Percentiles rank a stretch among this genome's conserved stretches.
Conservation (phyloP, 1,140 invertebrate genomes). For the Hyles vespertilio region DNA sequence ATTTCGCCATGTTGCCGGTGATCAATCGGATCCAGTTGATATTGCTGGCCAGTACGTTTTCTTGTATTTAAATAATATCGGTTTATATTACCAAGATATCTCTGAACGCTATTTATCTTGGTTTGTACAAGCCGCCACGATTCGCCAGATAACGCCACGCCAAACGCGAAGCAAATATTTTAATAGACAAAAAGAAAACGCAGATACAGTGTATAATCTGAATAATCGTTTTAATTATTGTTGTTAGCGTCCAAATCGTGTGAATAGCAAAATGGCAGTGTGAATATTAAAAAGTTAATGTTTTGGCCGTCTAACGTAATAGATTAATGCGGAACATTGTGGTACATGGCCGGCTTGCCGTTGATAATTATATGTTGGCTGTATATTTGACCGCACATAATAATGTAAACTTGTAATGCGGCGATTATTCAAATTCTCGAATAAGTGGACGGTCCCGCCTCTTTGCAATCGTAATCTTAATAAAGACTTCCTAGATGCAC, state of each 20-base stretch:
- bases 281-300: slow-evolving; percentile 17
- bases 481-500: slow-evolving; percentile 71
- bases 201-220: too few relatives aligned
- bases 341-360: slow-evolving; percentile 16
- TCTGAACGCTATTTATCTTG: too few relatives aligned
- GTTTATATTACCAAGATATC: too few relatives aligned
- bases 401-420: slow-evolving; percentile 52
- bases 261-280: slow-evolving; percentile 11
- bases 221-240: slow-evolving; percentile 3
- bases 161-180: too few relatives aligned
- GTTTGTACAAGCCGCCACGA: too few relatives aligned
- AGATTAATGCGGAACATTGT: slow-evolving; percentile 27
- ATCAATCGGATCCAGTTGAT: slow-evolving; percentile 8
- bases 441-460: slow-evolving; percentile 59
- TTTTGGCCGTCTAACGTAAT: slow-evolving; percentile 26
- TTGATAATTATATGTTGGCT: slow-evolving; percentile 29
- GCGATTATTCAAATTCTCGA: slow-evolving; percentile 65
- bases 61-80: too few relatives aligned
- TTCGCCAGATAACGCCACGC: too few relatives aligned
- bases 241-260: slow-evolving; percentile 10
- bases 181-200: slow-evolving; percentile 4
- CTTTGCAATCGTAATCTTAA: slow-evolving; percentile 70
- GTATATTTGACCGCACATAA: slow-evolving; percentile 36
- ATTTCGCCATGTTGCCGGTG: slow-evolving; percentile 24
- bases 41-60: too few relatives aligned